Percentiles rank a stretch among this genome's conserved stretches.
Evolutionary conservation across 1,140 invertebrate species (phyloP).

Genomic region (Zeugodacus cucurbitae): DNA sequence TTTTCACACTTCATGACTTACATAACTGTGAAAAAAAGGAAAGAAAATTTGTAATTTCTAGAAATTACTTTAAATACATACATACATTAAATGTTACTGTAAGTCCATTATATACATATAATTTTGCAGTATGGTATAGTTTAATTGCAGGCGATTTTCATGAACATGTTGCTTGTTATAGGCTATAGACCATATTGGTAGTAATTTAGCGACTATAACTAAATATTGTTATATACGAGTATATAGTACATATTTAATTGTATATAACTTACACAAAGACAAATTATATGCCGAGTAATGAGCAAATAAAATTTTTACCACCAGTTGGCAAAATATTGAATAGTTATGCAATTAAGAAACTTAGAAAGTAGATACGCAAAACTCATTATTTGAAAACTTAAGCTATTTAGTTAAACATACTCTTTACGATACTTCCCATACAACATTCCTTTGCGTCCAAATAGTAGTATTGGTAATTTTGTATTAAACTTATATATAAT

Average conservation of each 20-base stretch:
- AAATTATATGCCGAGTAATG: neutral
- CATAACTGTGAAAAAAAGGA: neutral
- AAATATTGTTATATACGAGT: neutral
- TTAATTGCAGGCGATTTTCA: neutral
- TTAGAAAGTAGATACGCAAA: neutral
- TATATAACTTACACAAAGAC: neutral
- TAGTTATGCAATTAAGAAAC: neutral
- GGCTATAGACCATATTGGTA: too few species aligned
- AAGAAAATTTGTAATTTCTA: neutral
- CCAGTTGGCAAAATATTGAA: neutral
- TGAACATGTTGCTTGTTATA: too few species aligned
- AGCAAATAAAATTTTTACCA: neutral
- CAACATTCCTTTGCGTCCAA: neutral
- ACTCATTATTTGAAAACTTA: neutral
- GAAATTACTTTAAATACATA: neutral
- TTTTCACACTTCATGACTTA: neutral
- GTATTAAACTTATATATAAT: neutral
- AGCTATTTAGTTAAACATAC: constrained; percentile 3
- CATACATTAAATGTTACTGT: neutral
- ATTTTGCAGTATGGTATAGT: neutral
- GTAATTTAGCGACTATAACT: too few species aligned
- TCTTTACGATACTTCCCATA: neutral
- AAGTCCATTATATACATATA: neutral
- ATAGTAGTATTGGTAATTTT: neutral
- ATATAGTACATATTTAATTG: neutral